These are phyloP conservation scores for Gnatocerus cornutus DNA, from an alignment of 2,888 invertebrate genomes.

Conservation along the genomic window DNA sequence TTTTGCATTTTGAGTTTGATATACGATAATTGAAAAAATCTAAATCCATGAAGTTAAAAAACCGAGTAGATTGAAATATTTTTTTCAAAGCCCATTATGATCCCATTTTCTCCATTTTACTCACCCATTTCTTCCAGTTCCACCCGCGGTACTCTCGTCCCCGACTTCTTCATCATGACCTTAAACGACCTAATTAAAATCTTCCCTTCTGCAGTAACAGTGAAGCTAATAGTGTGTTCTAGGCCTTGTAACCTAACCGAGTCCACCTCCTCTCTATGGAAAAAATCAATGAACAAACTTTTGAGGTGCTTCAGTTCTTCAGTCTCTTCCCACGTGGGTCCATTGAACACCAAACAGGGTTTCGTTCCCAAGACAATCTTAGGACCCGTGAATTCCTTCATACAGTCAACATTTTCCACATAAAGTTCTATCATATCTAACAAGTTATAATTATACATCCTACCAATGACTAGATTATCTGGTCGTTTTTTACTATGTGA, in stretches of 20 bases:
- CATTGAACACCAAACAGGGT: constrained; percentile 93
- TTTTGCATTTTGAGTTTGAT: too few relatives aligned
- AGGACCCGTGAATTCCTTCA: constrained; percentile 85
- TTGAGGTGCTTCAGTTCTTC: constrained; percentile 88
- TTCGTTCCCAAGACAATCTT: constrained; percentile 82
- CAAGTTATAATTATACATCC: constrained; percentile 91
- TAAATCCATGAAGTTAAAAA: too few relatives aligned
- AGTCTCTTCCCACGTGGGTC: constrained; percentile 90
- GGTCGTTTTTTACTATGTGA: constrained; percentile 97
- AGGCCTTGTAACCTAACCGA: constrained; percentile 92
- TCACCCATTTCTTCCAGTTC: constrained; percentile 93
- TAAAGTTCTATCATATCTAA: constrained; percentile 98
- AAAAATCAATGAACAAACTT: constrained; percentile 93
- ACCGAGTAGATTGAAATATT: too few relatives aligned
- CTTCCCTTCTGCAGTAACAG: constrained; percentile 83
- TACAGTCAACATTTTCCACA: constrained; percentile 85
- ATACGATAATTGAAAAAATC: too few relatives aligned
- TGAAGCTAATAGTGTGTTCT: constrained; percentile 94
- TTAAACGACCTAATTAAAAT: constrained; percentile 87
- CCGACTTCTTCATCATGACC: constrained; percentile 92
- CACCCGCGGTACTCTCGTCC: constrained; percentile 88
- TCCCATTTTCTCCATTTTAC: constrained; percentile 48
- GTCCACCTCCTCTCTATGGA: constrained; percentile 87
- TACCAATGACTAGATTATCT: constrained; percentile 90
- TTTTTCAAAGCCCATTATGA: too few relatives aligned